Base-by-base conservation (phyloP, 2,797 vertebrate genomes). In the Enteromius paludinosus region DNA sequence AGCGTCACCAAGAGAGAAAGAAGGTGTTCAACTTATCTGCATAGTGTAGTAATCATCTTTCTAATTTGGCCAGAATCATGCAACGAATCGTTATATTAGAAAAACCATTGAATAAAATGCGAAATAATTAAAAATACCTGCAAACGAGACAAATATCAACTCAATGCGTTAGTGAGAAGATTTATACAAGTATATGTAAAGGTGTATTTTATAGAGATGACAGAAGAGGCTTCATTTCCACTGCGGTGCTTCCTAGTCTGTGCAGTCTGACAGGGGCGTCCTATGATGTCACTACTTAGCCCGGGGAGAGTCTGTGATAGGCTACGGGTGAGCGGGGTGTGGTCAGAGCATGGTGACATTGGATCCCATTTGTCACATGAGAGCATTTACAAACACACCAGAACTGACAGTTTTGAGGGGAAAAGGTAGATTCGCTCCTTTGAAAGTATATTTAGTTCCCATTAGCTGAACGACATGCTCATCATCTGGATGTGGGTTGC, bases 401-500 rank as follows among this genome's bases (percentile, higher is more conserved):
- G 61, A 41, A 78, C 78, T 69, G 72, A 83, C 20, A 83, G 82
- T 88, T 89, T 89, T 87, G 86, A 82, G 85, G 87, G 66, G 41
- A 59, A 68, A 2, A 54, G 61, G 86, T 45, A 23, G 70, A 41
- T 70, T 61, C 30, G 30, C 73, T 85, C 25, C 52, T 47, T 41
- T 68, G 52, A 84, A 59, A 87, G 78, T 79, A 76, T 79, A 83
- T 87, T 30, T 3, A 90, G 93, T 93, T 90, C 86, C 83, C 85
- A 82, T 86, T 73, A 90, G 89, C 84, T 84, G 78, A 87, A 75
- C 81, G 73, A 47, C 86, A 87, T 83, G 89, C 88, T 86, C 92
- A 98, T 99, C 97, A 98, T 99, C 97, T 99, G 87, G 95, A 95
- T 1, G 96, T 93, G 85, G 96, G 94, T 91, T 97, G 97, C 0